A percentile compares a stretch with the other conserved stretches of the same genome.
Evolutionary conservation across 2,797 vertebrate species (phyloP).

Genomic region (Pipistrellus kuhlii): DNA sequence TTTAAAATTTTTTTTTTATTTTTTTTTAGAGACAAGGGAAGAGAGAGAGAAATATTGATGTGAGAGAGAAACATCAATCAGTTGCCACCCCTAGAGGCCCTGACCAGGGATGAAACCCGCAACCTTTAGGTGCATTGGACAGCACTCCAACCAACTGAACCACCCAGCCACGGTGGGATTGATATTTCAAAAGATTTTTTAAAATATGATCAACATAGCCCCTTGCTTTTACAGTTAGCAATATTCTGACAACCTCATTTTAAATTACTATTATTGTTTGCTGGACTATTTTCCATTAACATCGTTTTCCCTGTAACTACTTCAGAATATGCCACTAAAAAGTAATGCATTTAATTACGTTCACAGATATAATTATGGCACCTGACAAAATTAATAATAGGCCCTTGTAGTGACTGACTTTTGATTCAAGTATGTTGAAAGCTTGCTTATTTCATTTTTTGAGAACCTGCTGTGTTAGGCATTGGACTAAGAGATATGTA

Average conservation of each 20-base stretch:
- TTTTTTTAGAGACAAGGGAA: not conserved
- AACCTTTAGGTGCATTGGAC: too few relatives aligned
- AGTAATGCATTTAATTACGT: not conserved
- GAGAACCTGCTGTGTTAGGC: not conserved
- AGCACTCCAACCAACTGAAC: too few relatives aligned
- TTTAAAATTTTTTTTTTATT: too few relatives aligned
- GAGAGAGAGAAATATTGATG: not conserved
- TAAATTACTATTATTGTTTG: constrained; percentile 9
- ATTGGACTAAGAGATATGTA: not conserved
- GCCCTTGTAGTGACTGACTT: not conserved
- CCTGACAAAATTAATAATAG: constrained; percentile 7
- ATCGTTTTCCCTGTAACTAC: not conserved
- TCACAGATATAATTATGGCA: not conserved
- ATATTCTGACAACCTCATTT: not conserved
- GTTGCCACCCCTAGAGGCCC: too few relatives aligned
- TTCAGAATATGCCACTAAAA: not conserved
- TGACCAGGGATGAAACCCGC: too few relatives aligned
- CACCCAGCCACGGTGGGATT: not conserved
- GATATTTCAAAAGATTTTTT: not conserved
- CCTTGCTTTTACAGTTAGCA: not conserved
- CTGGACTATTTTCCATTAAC: not conserved
- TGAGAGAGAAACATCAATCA: too few relatives aligned
- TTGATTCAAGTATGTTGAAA: constrained; percentile 2
- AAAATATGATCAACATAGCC: not conserved
- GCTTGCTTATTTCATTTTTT: not conserved